A percentile compares a stretch with the other conserved stretches of the same genome.
Evolutionary conservation across 1,140 invertebrate genomes (phyloP).

Genomic region (Scylla paramamosain): DNA sequence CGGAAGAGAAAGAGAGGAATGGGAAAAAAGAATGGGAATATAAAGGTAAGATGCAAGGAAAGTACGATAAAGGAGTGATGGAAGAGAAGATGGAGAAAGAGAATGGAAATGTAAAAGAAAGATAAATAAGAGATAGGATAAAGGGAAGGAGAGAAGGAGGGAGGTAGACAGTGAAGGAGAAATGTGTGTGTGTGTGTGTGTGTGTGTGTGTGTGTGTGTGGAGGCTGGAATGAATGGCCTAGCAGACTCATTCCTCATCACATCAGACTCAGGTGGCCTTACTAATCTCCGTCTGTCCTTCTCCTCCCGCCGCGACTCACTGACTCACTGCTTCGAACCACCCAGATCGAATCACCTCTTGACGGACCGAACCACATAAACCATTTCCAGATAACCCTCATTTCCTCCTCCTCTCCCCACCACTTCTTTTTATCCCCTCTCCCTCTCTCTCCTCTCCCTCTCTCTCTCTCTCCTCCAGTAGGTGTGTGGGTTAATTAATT

Average conservation of each 20-base stretch:
- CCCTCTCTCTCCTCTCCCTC: neutral
- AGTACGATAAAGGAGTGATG: neutral
- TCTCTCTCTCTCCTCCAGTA: neutral
- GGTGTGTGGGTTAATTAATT: conserved; percentile 11
- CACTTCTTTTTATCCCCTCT: neutral
- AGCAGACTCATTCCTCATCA: neutral
- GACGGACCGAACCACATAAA: neutral
- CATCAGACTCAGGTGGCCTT: neutral
- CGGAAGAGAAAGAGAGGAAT: neutral
- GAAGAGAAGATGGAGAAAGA: neutral
- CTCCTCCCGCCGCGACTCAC: neutral
- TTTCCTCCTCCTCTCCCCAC: neutral
- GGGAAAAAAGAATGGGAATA: neutral
- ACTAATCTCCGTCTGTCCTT: neutral
- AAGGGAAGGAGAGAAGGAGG: neutral
- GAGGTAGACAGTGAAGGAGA: neutral
- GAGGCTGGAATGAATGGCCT: neutral
- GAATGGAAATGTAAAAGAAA: no score
- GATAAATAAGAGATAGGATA: neutral
- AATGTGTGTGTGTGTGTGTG: no score
- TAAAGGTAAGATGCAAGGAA: neutral
- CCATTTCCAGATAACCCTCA: neutral
- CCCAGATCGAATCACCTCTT: neutral
- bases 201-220: neutral
- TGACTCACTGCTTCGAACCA: neutral